phyloP scores from a whole-genome alignment of 2,888 invertebrate species.

The Heliconius aoede region DNA sequence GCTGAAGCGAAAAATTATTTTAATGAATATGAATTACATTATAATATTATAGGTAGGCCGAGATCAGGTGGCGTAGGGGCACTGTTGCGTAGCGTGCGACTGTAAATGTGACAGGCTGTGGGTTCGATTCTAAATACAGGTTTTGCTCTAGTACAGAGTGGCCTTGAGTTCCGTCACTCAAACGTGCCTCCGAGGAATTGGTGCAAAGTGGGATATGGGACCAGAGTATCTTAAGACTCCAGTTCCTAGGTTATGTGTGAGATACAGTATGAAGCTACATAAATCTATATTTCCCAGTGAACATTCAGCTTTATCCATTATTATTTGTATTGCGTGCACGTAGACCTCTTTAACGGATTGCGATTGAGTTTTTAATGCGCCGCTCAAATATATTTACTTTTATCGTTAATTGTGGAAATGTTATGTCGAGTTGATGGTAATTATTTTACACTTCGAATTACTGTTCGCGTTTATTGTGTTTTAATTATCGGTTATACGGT shows the following conservation, averaged over 20 bases:
- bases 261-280: neutral
- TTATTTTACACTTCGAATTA: slow-evolving; percentile 34
- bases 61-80: no score
- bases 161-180: neutral
- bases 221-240: no score
- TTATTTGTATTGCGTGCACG: slow-evolving; percentile 47
- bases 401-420: slow-evolving; percentile 44
- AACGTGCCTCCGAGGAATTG: neutral
- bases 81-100: no score
- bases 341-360: slow-evolving; percentile 59
- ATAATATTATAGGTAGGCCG: neutral
- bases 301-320: slow-evolving; percentile 24
- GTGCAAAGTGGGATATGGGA: no score
- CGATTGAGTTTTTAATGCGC: slow-evolving; percentile 65
- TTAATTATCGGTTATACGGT: slow-evolving; percentile 6
- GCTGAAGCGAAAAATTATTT: neutral
- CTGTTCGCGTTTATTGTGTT: slow-evolving; percentile 10
- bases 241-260: neutral
- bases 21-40: neutral
- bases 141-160: neutral
- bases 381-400: slow-evolving; percentile 51
- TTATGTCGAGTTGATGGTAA: slow-evolving; percentile 32
- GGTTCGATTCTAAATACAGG: neutral
- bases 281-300: slow-evolving; percentile 5
- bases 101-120: neutral